A percentile compares a stretch with the other conserved stretches of the same genome.
Conservation (phyloP, 2,797 vertebrate species). For the Epinephelus awoara region DNA sequence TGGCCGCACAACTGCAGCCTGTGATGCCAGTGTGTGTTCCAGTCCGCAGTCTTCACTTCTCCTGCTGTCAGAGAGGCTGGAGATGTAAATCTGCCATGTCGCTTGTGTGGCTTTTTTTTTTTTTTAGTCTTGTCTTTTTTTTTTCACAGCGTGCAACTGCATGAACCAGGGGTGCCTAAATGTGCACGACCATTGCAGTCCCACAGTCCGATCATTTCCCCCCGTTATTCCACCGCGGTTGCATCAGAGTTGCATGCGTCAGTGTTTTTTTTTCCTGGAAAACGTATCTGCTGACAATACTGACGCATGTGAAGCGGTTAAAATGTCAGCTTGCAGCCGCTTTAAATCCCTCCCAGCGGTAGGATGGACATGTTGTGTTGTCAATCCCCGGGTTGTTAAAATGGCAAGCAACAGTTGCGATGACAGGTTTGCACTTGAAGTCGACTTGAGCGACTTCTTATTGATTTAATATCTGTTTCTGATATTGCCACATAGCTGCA, state of each 20-base stretch:
- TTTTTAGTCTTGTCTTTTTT: background rate
- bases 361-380: conserved; percentile 44
- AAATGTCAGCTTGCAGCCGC: conserved; percentile 64
- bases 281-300: conserved; percentile 54
- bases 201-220: conserved; percentile 13
- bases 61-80: conserved; percentile 36
- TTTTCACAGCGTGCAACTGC: conserved; percentile 28
- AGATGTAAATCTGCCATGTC: conserved; percentile 53
- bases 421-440: conserved; percentile 45
- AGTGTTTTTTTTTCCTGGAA: conserved; percentile 41
- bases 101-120: conserved; percentile 2
- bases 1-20: conserved; percentile 70
- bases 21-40: conserved; percentile 38
- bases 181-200: conserved; percentile 44
- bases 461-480: conserved; percentile 3
- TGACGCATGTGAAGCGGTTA: conserved; percentile 64
- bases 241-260: conserved; percentile 74
- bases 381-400: conserved; percentile 30
- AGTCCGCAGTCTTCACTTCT: conserved; percentile 67
- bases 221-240: conserved; percentile 52
- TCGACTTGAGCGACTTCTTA: conserved; percentile 27
- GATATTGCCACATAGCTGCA: conserved; percentile 31
- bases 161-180: conserved; percentile 22
- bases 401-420: conserved; percentile 67
- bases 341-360: conserved; percentile 57